Conservation (phyloP, 2,113 vertebrate species). For the Antidorcas marsupialis region DNA sequence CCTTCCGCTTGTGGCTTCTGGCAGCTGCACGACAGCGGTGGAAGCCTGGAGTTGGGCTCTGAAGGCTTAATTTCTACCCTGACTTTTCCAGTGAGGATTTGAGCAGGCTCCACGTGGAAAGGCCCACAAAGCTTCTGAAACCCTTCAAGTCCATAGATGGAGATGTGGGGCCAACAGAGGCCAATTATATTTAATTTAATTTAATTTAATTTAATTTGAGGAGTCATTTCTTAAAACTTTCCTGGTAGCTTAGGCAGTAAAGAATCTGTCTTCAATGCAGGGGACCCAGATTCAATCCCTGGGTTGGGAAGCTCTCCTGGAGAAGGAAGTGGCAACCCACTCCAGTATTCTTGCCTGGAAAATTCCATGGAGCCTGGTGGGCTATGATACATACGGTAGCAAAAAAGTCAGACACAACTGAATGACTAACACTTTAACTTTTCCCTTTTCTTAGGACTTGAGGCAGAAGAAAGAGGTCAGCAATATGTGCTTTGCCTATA, state of each 20-base stretch:
- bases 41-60: not conserved
- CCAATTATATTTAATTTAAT: not conserved
- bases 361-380: not conserved
- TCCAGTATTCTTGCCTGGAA: not conserved
- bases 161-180: not conserved
- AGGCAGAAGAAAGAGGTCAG: not conserved
- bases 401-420: not conserved
- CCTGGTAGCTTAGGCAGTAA: not conserved
- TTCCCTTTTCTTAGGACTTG: not conserved
- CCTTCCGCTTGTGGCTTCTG: not conserved
- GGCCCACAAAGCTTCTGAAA: not conserved
- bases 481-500: not conserved
- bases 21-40: not conserved
- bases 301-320: not conserved
- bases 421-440: not conserved
- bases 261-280: not conserved
- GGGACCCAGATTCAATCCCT: not conserved
- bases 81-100: conserved; percentile 32
- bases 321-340: not conserved
- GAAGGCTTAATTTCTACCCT: conserved; percentile 29
- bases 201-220: not conserved
- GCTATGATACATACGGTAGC: not conserved
- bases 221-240: not conserved
- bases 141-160: not conserved
- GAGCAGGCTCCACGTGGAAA: not conserved